A percentile compares a stretch with the other conserved stretches of the same genome.
Evolutionary conservation across 2,113 vertebrate species (phyloP).

Genomic region (Phoenicopterus ruber): DNA sequence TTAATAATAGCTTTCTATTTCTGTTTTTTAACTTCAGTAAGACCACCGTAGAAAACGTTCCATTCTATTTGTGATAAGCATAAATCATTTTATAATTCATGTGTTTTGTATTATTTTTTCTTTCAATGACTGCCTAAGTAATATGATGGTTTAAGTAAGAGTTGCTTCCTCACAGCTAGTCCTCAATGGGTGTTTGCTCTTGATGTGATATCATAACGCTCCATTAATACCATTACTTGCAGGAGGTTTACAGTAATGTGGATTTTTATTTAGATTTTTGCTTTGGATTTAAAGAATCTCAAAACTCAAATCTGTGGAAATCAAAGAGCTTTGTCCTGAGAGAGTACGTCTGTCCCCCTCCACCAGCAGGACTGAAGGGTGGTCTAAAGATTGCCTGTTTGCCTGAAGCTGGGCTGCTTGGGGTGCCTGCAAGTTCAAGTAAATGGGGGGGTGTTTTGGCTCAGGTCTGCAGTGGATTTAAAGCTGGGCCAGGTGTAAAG

Average conservation of each 20-base stretch:
- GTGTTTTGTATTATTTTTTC: neutral
- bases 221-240: neutral
- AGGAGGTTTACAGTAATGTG: neutral
- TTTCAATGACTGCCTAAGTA: neutral
- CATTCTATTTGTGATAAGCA: neutral
- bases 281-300: neutral
- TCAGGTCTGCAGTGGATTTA: neutral
- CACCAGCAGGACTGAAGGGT: neutral
- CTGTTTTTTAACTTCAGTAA: neutral
- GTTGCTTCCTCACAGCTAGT: neutral
- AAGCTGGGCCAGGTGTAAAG: neutral
- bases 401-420: neutral
- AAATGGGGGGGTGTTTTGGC: neutral
- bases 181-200: neutral
- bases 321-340: neutral
- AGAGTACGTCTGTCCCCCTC: neutral
- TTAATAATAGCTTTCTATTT: neutral
- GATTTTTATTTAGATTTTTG: neutral
- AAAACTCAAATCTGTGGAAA: neutral
- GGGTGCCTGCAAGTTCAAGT: neutral
- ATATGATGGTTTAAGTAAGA: neutral
- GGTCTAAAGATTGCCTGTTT: neutral
- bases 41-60: neutral
- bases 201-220: neutral
- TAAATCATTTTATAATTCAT: neutral